Base-by-base conservation (phyloP, 2,113 vertebrate genomes). In the Odocoileus virginianus region DNA sequence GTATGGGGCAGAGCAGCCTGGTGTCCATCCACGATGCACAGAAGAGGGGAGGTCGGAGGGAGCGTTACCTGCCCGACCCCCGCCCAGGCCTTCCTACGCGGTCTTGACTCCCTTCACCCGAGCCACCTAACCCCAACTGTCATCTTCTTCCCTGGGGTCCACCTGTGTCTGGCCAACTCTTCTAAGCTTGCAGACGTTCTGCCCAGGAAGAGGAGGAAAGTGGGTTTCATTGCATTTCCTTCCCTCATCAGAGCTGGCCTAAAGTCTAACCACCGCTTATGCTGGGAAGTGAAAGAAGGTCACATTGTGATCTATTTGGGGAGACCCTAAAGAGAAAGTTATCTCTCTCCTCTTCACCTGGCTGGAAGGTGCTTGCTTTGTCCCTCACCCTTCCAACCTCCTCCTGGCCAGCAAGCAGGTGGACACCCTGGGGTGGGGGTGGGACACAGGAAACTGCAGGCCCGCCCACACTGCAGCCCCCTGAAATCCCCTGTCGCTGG, bases 361-460 rank as follows among this genome's bases (percentile, higher is more conserved):
- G 40, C 71, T 27, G 40, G 82, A 89, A 92, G 54, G 43, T 64
- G 28, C 28, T 43, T 45, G 36, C 40, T 36, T 30, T 57, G 40
- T 47, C 10, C 45, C 45, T 30, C 36, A 60, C 19, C 7, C 40
- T 45, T 76, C 52, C 33, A 57, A 7, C 25, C 10, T 33, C 3
- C 19, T 67, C 17, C 3, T 10, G 7, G 11, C 58, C 47, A 50
- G 93, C 74, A 45, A 36, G 90, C 61, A 50, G 45, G 76, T 55
- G 11, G 36, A 55, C 7, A 33, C 28, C 50, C 43, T 4, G 4
- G 23, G 36, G 2, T 2, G 0, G 23, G 12, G 12, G 0, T 11
- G 13, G 15, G 9, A 9, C 50, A 27, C 45, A 25, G 13, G 28
- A 17, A 61, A 21, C 16, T 3, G 8, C 33, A 27, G 23, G n/a